phyloP scores from a whole-genome alignment of 2,113 vertebrate genomes.

The Macroglossus sobrinus region DNA sequence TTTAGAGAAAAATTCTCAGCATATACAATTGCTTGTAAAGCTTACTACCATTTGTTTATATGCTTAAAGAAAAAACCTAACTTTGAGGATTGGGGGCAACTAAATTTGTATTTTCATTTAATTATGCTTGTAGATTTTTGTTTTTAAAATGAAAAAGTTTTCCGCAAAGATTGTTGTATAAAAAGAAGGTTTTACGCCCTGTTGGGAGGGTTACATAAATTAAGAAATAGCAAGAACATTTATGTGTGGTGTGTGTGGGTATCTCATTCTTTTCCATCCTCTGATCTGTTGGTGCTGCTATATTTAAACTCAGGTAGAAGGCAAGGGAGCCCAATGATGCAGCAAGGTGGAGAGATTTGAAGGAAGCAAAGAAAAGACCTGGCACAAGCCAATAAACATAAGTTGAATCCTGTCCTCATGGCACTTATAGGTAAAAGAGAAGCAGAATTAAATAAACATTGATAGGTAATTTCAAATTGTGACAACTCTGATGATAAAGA shows the following conservation, averaged over 20 bases:
- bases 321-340: not conserved
- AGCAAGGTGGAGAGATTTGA: not conserved
- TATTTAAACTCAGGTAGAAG: not conserved
- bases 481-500: not conserved
- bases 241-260: not conserved
- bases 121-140: not conserved
- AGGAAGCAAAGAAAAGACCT: not conserved
- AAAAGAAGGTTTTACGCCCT: not conserved
- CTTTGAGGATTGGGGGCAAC: not conserved
- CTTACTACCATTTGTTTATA: not conserved
- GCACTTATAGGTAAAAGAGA: not conserved
- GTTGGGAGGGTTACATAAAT: not conserved
- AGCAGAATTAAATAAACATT: not conserved
- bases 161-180: not conserved
- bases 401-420: not conserved
- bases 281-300: not conserved
- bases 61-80: not conserved
- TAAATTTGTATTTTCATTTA: constrained; percentile 17
- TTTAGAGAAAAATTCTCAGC: not conserved
- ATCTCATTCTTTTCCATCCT: not conserved
- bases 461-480: not conserved
- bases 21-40: not conserved
- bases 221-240: not conserved
- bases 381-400: not conserved
- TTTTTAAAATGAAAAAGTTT: not conserved